Evolutionary conservation across 2,797 vertebrate species (phyloP).

Genomic region (Chrysolophus pictus): DNA sequence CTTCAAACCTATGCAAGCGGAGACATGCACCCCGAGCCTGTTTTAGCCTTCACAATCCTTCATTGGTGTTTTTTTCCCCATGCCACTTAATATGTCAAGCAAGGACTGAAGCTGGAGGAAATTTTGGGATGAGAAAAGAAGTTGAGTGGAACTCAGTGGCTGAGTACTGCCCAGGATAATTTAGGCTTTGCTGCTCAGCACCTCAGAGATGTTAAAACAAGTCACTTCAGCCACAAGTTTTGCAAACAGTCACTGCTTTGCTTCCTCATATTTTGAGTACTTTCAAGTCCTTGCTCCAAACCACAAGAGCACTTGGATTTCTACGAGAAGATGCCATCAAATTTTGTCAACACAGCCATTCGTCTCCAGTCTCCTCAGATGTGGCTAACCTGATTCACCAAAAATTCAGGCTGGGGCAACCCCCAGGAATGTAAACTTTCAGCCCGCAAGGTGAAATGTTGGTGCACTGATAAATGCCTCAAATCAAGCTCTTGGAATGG

Average conservation of each 20-base stretch:
- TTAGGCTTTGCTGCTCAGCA: neutral
- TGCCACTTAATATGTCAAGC: neutral
- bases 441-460: neutral
- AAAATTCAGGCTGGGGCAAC: constrained; percentile 33
- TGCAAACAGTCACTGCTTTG: neutral
- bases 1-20: neutral
- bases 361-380: neutral
- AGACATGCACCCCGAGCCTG: neutral
- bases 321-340: neutral
- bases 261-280: constrained; percentile 33
- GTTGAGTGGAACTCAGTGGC: neutral
- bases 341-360: constrained; percentile 18
- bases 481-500: constrained; percentile 51
- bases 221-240: neutral
- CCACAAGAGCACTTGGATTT: neutral
- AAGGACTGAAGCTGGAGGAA: neutral
- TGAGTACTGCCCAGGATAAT: neutral
- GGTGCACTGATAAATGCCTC: constrained; percentile 23
- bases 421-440: constrained; percentile 15
- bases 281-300: constrained; percentile 20
- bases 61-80: neutral
- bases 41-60: neutral
- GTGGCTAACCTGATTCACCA: neutral
- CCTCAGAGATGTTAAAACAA: neutral
- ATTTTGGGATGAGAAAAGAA: neutral